phyloP scores from a whole-genome alignment of 2,888 invertebrate genomes.

The Dicyrtoma fusca region DNA sequence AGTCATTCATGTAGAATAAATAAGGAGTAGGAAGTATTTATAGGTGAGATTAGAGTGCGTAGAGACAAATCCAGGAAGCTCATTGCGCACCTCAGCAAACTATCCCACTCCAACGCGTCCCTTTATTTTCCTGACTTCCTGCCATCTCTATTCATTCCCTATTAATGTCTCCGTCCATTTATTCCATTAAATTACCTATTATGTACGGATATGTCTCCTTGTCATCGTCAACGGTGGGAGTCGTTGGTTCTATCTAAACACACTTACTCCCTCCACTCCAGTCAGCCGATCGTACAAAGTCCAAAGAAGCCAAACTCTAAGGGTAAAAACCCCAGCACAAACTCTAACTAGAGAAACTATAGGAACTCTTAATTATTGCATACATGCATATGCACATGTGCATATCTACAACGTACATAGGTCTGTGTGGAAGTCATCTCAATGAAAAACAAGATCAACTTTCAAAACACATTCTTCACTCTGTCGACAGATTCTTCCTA shows the following conservation, averaged over 20 bases:
- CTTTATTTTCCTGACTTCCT: neutral
- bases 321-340: too few species aligned
- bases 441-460: slow-evolving; percentile 13
- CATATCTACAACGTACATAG: slow-evolving; percentile 9
- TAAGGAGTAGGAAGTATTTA: too few species aligned
- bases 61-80: neutral
- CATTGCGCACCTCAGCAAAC: slow-evolving; percentile 4
- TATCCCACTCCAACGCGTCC: neutral
- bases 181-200: too few species aligned
- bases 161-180: neutral
- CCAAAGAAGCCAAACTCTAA: neutral
- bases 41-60: too few species aligned
- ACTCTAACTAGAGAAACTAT: neutral
- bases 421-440: neutral
- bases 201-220: too few species aligned
- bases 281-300: too few species aligned
- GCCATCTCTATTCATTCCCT: neutral
- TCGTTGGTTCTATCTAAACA: too few species aligned
- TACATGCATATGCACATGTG: neutral
- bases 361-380: slow-evolving; percentile 17
- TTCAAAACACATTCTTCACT: neutral
- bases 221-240: too few species aligned
- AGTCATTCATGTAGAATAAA: neutral
- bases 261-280: too few species aligned
- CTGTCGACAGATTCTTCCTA: neutral